A percentile compares a stretch with the other conserved stretches of the same genome.
Conservation (phyloP, 2,888 invertebrate species). For the Alcis repandata region DNA sequence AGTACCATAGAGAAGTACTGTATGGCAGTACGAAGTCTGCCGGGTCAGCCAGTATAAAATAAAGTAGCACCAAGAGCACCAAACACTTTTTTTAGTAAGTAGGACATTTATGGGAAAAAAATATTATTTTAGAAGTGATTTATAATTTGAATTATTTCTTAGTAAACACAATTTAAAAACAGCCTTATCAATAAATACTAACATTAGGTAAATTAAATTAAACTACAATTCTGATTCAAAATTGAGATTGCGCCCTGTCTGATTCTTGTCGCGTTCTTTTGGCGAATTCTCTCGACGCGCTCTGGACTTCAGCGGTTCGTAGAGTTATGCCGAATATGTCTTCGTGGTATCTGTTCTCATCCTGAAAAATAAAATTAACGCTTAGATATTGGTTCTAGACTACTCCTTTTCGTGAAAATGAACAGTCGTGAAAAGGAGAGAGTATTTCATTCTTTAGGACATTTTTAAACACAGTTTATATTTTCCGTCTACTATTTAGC, state of each 20-base stretch:
- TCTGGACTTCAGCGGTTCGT: conserved; percentile 95
- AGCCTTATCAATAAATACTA: not conserved
- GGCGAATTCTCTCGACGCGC: conserved; percentile 93
- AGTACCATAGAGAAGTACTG: too few relatives aligned
- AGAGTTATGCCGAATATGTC: conserved; percentile 98
- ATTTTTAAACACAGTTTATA: too few relatives aligned
- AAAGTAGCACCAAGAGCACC: too few relatives aligned
- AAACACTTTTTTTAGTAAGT: too few relatives aligned
- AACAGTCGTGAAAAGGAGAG: too few relatives aligned
- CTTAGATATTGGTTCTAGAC: too few relatives aligned
- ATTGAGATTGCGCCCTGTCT: conserved; percentile 52
- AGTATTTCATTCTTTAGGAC: too few relatives aligned
- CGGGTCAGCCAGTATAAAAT: too few relatives aligned
- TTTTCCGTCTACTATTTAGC: too few relatives aligned
- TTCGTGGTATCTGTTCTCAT: conserved; percentile 97
- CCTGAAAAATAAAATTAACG: conserved; percentile 84
- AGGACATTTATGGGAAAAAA: too few relatives aligned
- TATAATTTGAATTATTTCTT: not conserved
- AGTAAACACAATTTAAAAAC: not conserved
- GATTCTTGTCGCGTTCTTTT: conserved; percentile 79
- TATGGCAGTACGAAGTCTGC: too few relatives aligned
- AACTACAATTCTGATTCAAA: conserved; percentile 34
- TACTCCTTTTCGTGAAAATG: conserved; percentile 75
- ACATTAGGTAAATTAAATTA: not conserved
- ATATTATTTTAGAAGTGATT: not conserved